A percentile compares a stretch with the other conserved stretches of the same genome.
These are phyloP conservation scores for Onychostoma macrolepis DNA, from an alignment of 2,113 vertebrate species.

Conservation along the genomic window DNA sequence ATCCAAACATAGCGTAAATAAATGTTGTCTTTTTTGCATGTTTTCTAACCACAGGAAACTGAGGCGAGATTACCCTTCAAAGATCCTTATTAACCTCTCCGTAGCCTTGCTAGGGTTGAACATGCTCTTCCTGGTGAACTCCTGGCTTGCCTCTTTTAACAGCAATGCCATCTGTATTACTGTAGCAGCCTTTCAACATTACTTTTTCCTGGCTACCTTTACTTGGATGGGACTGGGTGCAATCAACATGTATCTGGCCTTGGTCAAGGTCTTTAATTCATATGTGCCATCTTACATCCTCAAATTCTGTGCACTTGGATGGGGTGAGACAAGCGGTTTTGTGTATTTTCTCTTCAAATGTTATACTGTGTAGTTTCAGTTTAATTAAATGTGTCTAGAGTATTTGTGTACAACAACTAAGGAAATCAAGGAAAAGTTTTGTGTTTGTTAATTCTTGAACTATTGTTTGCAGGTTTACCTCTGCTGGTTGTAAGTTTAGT, in stretches of 20 bases:
- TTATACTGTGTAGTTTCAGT: background rate
- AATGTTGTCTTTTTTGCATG: background rate
- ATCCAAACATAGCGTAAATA: background rate
- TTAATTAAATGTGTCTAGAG: background rate
- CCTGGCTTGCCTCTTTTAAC: conserved; percentile 82
- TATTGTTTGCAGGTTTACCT: conserved; percentile 81
- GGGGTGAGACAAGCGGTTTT: conserved; percentile 79
- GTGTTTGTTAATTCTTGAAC: conserved; percentile 21
- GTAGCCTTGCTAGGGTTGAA: conserved; percentile 81
- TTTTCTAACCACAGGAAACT: conserved; percentile 76
- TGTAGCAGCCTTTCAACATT: conserved; percentile 78
- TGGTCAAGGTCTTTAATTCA: conserved; percentile 90
- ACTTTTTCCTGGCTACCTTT: conserved; percentile 86
- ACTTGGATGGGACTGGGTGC: conserved; percentile 91
- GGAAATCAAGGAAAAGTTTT: background rate
- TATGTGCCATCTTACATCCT: conserved; percentile 85
- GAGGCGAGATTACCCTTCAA: conserved; percentile 82
- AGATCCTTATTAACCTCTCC: conserved; percentile 89
- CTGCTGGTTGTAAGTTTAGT: conserved; percentile 77
- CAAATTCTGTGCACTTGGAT: conserved; percentile 84
- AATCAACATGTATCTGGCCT: conserved; percentile 85
- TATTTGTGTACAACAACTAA: background rate
- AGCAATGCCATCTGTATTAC: conserved; percentile 76
- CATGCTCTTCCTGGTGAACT: conserved; percentile 80
- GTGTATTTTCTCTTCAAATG: background rate